Conservation (phyloP, 2,888 invertebrate genomes). For the Arctia plantaginis region DNA sequence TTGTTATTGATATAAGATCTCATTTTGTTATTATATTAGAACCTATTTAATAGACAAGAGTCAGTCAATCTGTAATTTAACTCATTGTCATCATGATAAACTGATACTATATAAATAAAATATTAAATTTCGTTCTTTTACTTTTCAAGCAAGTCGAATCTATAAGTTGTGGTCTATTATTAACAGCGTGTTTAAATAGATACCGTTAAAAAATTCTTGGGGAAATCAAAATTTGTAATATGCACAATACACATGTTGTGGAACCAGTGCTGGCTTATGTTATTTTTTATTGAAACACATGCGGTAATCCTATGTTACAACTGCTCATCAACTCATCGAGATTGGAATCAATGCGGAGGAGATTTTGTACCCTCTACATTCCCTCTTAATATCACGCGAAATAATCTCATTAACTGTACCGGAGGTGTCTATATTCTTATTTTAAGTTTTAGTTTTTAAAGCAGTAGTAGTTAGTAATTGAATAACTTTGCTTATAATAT, state of each 20-base stretch:
- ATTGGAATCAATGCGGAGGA: conserved; percentile 68
- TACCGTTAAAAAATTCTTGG: conserved; percentile 12
- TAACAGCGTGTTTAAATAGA: neutral
- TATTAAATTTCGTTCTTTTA: no score
- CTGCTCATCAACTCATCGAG: conserved; percentile 70
- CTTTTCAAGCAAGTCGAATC: neutral
- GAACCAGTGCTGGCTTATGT: conserved; percentile 45
- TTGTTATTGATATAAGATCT: neutral
- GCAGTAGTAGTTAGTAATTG: neutral
- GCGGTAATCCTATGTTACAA: conserved; percentile 70
- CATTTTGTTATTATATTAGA: neutral
- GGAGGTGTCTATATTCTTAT: conserved; percentile 60
- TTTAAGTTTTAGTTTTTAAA: neutral
- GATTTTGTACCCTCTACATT: conserved; percentile 59
- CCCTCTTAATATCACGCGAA: conserved; percentile 62
- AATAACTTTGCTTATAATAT: conserved; percentile 13
- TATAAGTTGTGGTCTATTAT: neutral
- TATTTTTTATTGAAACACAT: conserved; percentile 38
- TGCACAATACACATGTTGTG: conserved; percentile 46
- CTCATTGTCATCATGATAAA: conserved; percentile 1
- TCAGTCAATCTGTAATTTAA: neutral
- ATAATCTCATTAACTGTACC: conserved; percentile 70
- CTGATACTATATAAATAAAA: neutral
- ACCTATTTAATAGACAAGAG: neutral
- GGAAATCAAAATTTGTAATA: conserved; percentile 29